Evolutionary conservation across 2,113 vertebrate genomes (phyloP).

Genomic region (Ageneiosus marmoratus): DNA sequence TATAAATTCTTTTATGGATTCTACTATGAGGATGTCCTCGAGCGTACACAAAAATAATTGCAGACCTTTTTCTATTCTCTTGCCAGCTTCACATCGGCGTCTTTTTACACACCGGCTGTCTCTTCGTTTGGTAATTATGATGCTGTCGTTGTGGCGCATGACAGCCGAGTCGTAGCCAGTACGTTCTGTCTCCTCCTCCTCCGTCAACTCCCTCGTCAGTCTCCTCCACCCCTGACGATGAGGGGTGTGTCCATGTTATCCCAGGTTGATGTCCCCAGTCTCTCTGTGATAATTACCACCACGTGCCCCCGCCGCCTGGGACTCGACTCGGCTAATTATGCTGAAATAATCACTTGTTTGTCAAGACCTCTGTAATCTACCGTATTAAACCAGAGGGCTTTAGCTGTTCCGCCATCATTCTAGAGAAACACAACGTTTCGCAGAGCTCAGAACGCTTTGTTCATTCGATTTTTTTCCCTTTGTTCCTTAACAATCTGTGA

Average conservation of each 20-base stretch:
- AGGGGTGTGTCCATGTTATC: slow-evolving; percentile 42
- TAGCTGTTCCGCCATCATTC: not conserved
- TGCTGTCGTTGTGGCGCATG: slow-evolving; percentile 57
- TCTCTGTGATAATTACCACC: slow-evolving; percentile 67
- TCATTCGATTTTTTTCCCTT: not conserved
- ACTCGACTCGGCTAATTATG: slow-evolving; percentile 71
- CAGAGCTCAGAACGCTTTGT: not conserved
- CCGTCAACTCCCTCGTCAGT: slow-evolving; percentile 23
- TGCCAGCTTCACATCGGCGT: slow-evolving; percentile 31
- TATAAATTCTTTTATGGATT: not conserved
- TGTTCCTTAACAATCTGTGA: not conserved
- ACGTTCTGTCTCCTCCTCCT: slow-evolving; percentile 47
- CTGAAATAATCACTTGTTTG: slow-evolving; percentile 74
- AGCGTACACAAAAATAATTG: slow-evolving; percentile 1
- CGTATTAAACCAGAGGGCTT: slow-evolving; percentile 54
- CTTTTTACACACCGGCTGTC: slow-evolving; percentile 37
- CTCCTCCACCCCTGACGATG: slow-evolving; percentile 1
- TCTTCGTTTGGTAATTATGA: slow-evolving; percentile 59
- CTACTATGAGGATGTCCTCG: not conserved
- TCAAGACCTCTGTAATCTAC: slow-evolving; percentile 65
- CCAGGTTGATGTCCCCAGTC: slow-evolving; percentile 67
- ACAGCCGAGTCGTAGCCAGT: slow-evolving; percentile 61
- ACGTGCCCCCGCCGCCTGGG: slow-evolving; percentile 66
- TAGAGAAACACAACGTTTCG: not conserved
- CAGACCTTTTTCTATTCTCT: not conserved